Conservation (phyloP, 1,140 invertebrate genomes). For the Pseudomyrmex pallidus region DNA sequence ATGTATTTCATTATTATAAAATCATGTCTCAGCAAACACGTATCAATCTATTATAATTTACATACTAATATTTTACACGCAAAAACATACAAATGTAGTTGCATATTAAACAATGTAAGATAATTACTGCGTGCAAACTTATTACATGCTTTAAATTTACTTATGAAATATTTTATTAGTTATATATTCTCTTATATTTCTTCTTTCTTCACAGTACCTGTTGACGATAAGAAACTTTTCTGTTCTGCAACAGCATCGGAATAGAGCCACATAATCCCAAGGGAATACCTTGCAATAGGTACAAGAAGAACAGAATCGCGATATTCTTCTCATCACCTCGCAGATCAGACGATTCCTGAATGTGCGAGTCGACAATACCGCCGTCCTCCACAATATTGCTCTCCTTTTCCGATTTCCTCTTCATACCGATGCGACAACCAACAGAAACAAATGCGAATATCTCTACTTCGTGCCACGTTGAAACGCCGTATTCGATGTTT, state of each 20-base stretch:
- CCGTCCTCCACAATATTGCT: conserved; percentile 68
- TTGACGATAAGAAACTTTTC: conserved; percentile 95
- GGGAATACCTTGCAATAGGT: conserved; percentile 98
- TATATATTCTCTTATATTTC: no score
- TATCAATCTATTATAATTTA: no score
- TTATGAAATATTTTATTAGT: no score
- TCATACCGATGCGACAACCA: conserved; percentile 56
- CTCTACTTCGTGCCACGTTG: conserved; percentile 1
- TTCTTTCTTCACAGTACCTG: conserved; percentile 84
- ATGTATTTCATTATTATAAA: not conserved
- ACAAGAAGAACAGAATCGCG: conserved; percentile 94
- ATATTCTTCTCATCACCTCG: conserved; percentile 92
- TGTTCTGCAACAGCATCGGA: conserved; percentile 97
- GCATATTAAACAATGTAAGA: no score
- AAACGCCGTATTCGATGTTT: not conserved
- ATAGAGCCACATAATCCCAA: conserved; percentile 96
- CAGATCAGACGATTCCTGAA: conserved; percentile 85
- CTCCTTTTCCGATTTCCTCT: conserved; percentile 70
- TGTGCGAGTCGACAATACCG: conserved; percentile 49
- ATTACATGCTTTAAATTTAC: no score
- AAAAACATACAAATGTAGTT: no score
- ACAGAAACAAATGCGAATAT: not conserved
- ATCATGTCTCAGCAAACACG: no score
- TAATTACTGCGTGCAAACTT: no score
- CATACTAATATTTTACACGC: no score